A percentile compares a stretch with the other conserved stretches of the same genome.
These are phyloP conservation scores for Corythoichthys intestinalis DNA, from an alignment of 2,113 vertebrate genomes.

Conservation along the genomic window DNA sequence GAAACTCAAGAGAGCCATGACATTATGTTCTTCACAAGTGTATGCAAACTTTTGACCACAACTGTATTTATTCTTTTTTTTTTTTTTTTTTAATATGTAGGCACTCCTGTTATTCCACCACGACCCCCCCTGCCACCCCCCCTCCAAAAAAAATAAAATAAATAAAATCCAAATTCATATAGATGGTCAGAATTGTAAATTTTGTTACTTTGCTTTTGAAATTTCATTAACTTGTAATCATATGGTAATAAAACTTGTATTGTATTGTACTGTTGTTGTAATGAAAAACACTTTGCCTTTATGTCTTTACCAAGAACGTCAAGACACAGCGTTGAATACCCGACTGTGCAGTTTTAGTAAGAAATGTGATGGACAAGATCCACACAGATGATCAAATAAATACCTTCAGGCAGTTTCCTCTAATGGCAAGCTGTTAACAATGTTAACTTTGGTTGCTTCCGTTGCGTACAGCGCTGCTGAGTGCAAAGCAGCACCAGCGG, in stretches of 20 bases:
- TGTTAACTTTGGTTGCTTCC: slow-evolving; percentile 49
- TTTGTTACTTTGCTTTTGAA: too few relatives aligned
- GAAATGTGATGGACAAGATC: slow-evolving; percentile 55
- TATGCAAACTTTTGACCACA: too few relatives aligned
- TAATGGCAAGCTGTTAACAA: slow-evolving; percentile 58
- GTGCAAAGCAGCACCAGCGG: slow-evolving; percentile 41
- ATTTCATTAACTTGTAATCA: neutral
- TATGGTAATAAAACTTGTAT: neutral
- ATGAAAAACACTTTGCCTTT: neutral
- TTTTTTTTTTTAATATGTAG: too few relatives aligned
- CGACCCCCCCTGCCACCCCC: too few relatives aligned
- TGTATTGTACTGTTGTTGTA: neutral
- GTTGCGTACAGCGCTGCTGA: slow-evolving; percentile 42
- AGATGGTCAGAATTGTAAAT: too few relatives aligned
- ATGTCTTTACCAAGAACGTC: neutral
- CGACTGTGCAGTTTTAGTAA: slow-evolving; percentile 10
- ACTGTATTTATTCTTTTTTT: too few relatives aligned
- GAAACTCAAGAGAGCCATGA: too few relatives aligned
- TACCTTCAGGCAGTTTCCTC: slow-evolving; percentile 51
- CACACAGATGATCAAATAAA: slow-evolving; percentile 63
- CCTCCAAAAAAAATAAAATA: too few relatives aligned
- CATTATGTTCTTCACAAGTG: too few relatives aligned
- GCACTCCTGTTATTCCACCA: too few relatives aligned
- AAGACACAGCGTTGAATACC: neutral
- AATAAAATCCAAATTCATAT: too few relatives aligned